Conservation (phyloP, 2,113 vertebrate species). For the Coracopsis vasa region DNA sequence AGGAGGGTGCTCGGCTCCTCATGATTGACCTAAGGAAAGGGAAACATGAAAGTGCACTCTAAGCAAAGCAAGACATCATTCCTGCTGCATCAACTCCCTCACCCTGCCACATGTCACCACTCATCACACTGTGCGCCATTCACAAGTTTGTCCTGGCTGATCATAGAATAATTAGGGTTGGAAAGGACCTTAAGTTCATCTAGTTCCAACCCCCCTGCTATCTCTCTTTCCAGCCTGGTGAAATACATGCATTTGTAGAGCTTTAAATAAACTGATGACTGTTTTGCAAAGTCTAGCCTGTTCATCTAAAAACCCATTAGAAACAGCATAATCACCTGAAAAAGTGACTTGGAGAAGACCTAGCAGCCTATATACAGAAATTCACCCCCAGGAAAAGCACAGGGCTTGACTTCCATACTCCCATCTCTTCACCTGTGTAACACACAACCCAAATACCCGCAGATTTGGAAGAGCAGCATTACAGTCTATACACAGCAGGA, state of each 20-base stretch:
- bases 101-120: background rate
- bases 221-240: background rate
- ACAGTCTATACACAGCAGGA: accelerated
- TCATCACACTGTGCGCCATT: background rate
- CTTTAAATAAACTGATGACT: background rate
- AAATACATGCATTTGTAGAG: background rate
- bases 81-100: background rate
- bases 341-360: background rate
- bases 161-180: background rate
- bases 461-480: background rate
- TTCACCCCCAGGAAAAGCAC: background rate
- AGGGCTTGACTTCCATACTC: background rate
- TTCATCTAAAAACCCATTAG: background rate
- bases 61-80: background rate
- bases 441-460: background rate
- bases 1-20: constrained; percentile 5
- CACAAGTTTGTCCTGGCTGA: background rate
- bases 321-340: background rate
- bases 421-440: background rate
- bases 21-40: background rate
- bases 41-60: background rate
- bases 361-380: background rate
- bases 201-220: background rate
- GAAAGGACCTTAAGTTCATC: background rate
- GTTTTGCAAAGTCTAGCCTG: background rate